phyloP scores from a whole-genome alignment of 2,888 invertebrate species.

The Coecobrya sp. region DNA sequence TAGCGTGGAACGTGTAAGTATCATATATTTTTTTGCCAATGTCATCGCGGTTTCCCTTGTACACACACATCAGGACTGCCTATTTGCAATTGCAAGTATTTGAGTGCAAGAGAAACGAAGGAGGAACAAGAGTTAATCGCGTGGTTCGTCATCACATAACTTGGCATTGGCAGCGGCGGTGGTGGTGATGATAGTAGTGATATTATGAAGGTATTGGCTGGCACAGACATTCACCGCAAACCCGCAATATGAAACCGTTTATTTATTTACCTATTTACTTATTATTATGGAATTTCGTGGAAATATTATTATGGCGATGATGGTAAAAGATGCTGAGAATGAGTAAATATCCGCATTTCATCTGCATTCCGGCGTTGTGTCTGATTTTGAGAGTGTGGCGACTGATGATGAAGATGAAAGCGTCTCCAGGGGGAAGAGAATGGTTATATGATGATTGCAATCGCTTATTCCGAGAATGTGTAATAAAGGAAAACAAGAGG shows the following conservation, averaged over 20 bases:
- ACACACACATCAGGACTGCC: background rate
- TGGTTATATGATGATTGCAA: background rate
- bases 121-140: no score
- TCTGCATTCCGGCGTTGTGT: constrained; percentile 35
- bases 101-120: no score
- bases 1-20: no score
- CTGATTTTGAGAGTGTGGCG: background rate
- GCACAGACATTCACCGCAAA: constrained; percentile 27
- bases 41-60: background rate
- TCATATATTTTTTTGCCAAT: background rate
- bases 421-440: background rate
- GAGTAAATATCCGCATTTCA: constrained; percentile 38
- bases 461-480: background rate
- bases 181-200: background rate
- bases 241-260: background rate
- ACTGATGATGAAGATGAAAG: background rate
- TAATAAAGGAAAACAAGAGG: no score
- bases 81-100: no score
- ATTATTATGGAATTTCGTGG: background rate
- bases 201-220: background rate
- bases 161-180: background rate
- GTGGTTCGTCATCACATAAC: no score
- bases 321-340: constrained; percentile 13
- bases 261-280: background rate
- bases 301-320: constrained; percentile 13